Conservation (phyloP, 1,140 invertebrate species). For the Thalassaphorura encarpata region DNA sequence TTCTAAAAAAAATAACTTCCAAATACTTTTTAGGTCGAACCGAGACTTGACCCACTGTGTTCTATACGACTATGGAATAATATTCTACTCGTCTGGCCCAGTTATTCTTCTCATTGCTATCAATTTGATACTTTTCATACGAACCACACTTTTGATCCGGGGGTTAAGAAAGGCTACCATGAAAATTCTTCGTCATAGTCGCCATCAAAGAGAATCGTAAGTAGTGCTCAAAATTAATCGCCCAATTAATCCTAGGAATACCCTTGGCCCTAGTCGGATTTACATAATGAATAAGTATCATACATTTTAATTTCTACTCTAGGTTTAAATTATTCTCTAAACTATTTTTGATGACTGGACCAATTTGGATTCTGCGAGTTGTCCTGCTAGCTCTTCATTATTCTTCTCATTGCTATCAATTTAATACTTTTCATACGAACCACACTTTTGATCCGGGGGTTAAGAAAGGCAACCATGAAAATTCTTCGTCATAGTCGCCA, state of each 20-base stretch:
- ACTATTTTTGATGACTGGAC: slow-evolving; percentile 15
- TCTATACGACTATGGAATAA: background rate
- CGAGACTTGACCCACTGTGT: background rate
- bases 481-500: background rate
- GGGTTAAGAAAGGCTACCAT: background rate
- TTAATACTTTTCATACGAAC: slow-evolving; percentile 9
- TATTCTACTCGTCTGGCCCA: background rate
- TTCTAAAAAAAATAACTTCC: too few relatives aligned
- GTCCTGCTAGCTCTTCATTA: slow-evolving; percentile 11
- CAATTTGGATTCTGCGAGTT: slow-evolving; percentile 20
- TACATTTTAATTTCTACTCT: too few relatives aligned
- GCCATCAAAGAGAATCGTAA: slow-evolving; percentile 4
- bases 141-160: slow-evolving; percentile 1
- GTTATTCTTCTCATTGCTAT: slow-evolving; percentile 1
- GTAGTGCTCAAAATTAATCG: too few relatives aligned
- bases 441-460: background rate
- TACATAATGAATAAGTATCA: too few relatives aligned
- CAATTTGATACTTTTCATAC: slow-evolving; percentile 11
- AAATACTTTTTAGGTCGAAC: background rate
- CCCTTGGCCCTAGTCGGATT: too few relatives aligned
- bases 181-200: background rate
- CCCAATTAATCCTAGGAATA: too few relatives aligned
- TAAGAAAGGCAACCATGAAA: background rate
- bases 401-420: slow-evolving; percentile 8
- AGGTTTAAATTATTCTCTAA: slow-evolving; percentile 12